Base-by-base conservation (phyloP, 2,113 vertebrate genomes). In the Ictidomys tridecemlineatus region DNA sequence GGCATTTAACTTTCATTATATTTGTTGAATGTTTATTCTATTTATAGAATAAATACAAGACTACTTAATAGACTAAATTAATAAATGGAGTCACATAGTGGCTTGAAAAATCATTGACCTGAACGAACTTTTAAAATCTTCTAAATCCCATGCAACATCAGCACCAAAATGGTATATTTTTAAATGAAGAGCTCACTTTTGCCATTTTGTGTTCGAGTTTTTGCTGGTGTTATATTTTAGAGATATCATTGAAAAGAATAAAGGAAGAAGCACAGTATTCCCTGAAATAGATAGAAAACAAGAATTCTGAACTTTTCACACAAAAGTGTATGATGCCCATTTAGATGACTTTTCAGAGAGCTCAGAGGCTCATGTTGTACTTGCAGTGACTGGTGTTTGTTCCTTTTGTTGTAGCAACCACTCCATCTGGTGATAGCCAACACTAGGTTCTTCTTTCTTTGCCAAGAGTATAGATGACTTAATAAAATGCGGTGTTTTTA, bases 401-500 rank as follows among this genome's bases (percentile, higher is more conserved):
- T 80, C 53, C 13, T 87, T 78, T 85, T 87, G 67, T 63, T 88
- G 82, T 37, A 94, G 65, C 76, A 84, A 77, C 73, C 58, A 16
- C 86, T 93, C 89, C 80, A 37, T 86, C 45, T 91, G 53, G 65
- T 92, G 73, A 85, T 63, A 58, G 73, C 61, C 39, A 85, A 48
- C 67, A 85, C 5, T 86, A 78, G 51, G 61, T 73, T 93, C 30
- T 91, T 84, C 11, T 67, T 51, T 84, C 39, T 86, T 88, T 72
- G 37, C 84, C 70, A 79, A 77, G 45, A 87, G 58, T 93, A 6
- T 30, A 65, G 30, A 85, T 67, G 80, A 90, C 77, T 96, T 96
- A 79, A 87, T 95, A 93, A 89, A 92, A 8, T 84, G 37, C 53
- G 51, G 22, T 58, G 18, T 91, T 93, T 96, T 89, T 92, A 74